Evolutionary conservation across 2,888 invertebrate species (phyloP).

Genomic region (Hofmannophila pseudospretella): DNA sequence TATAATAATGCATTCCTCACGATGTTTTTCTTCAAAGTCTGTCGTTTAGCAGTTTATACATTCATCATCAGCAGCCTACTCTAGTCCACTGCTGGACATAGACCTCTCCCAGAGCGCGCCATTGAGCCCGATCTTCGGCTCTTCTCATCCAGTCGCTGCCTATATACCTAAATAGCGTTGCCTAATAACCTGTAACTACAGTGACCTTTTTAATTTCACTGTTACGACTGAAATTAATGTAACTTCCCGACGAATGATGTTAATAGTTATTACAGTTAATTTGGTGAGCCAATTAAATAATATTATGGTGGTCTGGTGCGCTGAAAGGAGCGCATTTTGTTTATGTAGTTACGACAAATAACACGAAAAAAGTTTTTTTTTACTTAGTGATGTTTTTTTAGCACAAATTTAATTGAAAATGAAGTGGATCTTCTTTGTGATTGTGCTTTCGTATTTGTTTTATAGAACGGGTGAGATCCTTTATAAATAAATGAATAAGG

Average conservation of each 20-base stretch:
- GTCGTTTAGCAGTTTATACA: no score
- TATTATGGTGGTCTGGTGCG: conserved; percentile 17
- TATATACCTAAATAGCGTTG: not conserved
- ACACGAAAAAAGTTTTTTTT: not conserved
- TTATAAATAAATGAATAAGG: not conserved
- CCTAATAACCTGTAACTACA: not conserved
- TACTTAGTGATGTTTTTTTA: not conserved
- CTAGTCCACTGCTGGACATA: no score
- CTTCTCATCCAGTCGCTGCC: no score
- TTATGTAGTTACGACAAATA: conserved; percentile 2
- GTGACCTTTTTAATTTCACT: conserved; percentile 25
- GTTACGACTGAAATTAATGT: conserved; percentile 13
- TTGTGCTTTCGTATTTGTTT: conserved; percentile 50
- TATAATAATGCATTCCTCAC: no score
- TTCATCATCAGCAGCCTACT: no score
- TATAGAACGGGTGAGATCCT: conserved; percentile 46
- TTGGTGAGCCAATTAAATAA: conserved; percentile 27
- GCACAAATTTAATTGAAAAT: conserved; percentile 26
- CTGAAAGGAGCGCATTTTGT: conserved; percentile 21
- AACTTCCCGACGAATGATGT: conserved; percentile 16
- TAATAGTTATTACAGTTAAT: conserved; percentile 23
- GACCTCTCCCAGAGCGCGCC: no score
- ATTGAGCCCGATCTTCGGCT: no score
- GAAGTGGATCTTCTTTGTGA: conserved; percentile 55
- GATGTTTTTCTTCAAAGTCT: no score